Conservation (phyloP, 2,797 vertebrate genomes). For the Bovichtus variegatus region DNA sequence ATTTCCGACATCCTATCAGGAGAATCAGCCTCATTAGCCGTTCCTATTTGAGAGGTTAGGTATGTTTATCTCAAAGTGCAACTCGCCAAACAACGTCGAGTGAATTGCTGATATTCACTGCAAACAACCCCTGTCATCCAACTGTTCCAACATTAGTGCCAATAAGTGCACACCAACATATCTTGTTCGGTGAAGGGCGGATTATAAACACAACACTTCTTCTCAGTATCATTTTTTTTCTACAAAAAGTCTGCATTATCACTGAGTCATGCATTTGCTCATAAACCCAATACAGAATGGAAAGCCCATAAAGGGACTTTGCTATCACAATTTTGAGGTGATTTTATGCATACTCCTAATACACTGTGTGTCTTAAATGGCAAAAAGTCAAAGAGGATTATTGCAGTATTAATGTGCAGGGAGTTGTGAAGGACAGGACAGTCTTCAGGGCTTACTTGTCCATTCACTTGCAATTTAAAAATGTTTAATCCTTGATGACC, state of each 20-base stretch:
- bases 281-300: slow-evolving; percentile 27
- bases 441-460: slow-evolving; percentile 68
- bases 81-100: not conserved
- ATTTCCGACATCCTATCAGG: slow-evolving; percentile 19
- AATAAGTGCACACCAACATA: not conserved
- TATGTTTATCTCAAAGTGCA: slow-evolving; percentile 17
- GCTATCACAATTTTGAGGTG: slow-evolving; percentile 45
- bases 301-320: slow-evolving; percentile 37
- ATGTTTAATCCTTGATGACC: slow-evolving; percentile 74
- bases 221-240: slow-evolving; percentile 2
- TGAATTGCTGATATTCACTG: not conserved
- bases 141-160: not conserved
- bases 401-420: slow-evolving; percentile 57
- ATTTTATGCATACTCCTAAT: slow-evolving; percentile 48
- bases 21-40: not conserved
- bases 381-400: slow-evolving; percentile 65
- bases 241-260: slow-evolving; percentile 1
- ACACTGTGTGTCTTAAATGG: slow-evolving; percentile 50
- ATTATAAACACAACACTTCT: not conserved
- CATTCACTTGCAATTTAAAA: slow-evolving; percentile 69
- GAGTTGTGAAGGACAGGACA: slow-evolving; percentile 64
- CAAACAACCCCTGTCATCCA: slow-evolving; percentile 5
- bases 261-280: slow-evolving; percentile 23
- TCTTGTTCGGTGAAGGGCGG: slow-evolving; percentile 6
- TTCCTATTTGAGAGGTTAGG: not conserved